These are phyloP conservation scores for Trileptium ribeirensis DNA, from an alignment of 2,888 invertebrate genomes.

Conservation along the genomic window DNA sequence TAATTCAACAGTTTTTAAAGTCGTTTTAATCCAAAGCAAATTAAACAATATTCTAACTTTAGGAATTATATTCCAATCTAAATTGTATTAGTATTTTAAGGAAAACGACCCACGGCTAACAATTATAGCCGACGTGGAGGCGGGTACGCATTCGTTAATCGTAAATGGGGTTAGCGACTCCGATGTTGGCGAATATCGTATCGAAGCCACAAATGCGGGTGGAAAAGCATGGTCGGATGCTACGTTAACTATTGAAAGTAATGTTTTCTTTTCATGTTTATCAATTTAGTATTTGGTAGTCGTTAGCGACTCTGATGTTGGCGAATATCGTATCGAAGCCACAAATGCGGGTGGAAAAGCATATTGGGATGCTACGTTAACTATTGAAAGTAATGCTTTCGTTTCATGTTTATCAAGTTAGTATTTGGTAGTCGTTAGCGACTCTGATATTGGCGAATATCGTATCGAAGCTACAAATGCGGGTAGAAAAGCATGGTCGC, in stretches of 20 bases:
- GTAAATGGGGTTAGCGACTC: neutral
- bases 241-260: neutral
- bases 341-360: slow-evolving; percentile 68
- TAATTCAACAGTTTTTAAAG: too few species aligned
- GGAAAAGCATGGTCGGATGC: neutral
- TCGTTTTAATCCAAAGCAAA: too few species aligned
- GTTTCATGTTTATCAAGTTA: too few species aligned
- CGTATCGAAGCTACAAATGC: slow-evolving; percentile 75
- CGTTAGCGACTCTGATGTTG: slow-evolving; percentile 60
- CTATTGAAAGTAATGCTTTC: slow-evolving; percentile 62
- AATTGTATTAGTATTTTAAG: too few species aligned
- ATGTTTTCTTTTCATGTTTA: too few species aligned
- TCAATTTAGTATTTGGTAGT: too few species aligned
- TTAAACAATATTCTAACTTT: too few species aligned
- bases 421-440: too few species aligned
- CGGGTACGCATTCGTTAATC: neutral
- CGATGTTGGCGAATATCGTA: neutral
- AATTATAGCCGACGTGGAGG: neutral
- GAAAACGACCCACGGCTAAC: too few species aligned
- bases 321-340: slow-evolving; percentile 76
- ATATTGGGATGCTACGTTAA: slow-evolving; percentile 66
- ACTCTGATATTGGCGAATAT: slow-evolving; percentile 67
- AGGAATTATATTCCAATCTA: too few species aligned
- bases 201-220: neutral
- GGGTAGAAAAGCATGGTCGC: slow-evolving; percentile 67